phyloP scores from a whole-genome alignment of 2,113 vertebrate species.

The Malurus melanocephalus region DNA sequence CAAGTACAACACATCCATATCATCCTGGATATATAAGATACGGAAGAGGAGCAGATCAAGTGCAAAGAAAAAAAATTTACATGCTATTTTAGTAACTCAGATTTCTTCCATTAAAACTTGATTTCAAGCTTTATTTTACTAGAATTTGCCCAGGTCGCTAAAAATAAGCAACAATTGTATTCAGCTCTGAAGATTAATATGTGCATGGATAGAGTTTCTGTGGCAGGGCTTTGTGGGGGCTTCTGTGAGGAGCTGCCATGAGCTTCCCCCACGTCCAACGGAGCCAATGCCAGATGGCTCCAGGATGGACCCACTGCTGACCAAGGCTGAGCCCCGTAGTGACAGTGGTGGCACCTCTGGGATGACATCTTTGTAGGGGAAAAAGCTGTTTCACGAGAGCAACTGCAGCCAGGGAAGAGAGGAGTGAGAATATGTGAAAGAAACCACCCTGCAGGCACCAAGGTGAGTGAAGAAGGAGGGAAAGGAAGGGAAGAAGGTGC shows the following conservation, averaged over 20 bases:
- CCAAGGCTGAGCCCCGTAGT: background rate
- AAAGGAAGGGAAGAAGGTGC: background rate
- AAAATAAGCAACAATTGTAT: background rate
- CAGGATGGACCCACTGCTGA: background rate
- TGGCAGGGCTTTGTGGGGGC: background rate
- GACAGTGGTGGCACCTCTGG: background rate
- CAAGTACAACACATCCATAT: background rate
- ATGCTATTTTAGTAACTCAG: background rate
- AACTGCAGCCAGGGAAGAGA: background rate
- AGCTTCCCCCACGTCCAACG: background rate
- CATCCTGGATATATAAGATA: background rate
- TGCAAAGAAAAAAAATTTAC: background rate
- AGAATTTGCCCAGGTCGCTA: background rate
- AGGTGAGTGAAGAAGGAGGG: background rate
- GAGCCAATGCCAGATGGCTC: background rate
- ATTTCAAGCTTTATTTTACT: background rate
- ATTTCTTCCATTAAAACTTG: background rate
- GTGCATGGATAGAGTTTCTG: background rate
- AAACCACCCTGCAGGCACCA: background rate
- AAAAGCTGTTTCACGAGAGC: background rate
- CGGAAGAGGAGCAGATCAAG: background rate
- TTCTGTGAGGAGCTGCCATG: background rate
- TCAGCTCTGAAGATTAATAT: background rate
- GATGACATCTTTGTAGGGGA: rapidly evolving
- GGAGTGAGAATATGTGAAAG: background rate